Evolutionary conservation across 2,113 vertebrate genomes (phyloP).

Genomic region (Genyomyrus donnyi): DNA sequence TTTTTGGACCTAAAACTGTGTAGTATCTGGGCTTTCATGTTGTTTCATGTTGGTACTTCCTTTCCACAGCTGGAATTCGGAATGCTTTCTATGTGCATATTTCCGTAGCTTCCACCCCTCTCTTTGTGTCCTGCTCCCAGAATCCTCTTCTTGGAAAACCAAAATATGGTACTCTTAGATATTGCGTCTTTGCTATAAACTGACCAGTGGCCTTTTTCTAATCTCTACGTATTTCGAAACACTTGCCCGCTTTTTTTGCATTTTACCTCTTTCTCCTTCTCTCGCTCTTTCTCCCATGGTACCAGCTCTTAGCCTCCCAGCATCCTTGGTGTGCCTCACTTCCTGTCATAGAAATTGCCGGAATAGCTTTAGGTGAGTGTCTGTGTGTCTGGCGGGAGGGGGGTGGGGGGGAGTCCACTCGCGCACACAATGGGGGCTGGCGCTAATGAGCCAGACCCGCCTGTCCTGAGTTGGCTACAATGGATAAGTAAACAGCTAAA

Average conservation of each 20-base stretch:
- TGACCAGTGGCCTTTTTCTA: neutral
- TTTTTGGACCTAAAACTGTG: neutral
- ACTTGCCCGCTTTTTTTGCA: neutral
- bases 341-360: conserved; percentile 57
- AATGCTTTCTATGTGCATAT: neutral
- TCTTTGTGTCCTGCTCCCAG: neutral
- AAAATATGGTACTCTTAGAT: neutral
- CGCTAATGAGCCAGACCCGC: conserved; percentile 12
- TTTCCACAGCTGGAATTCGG: neutral
- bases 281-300: conserved; percentile 36
- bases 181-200: neutral
- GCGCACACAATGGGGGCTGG: conserved; percentile 36
- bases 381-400: neutral
- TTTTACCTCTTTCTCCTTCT: neutral
- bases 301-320: conserved; percentile 34
- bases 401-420: neutral
- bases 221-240: neutral
- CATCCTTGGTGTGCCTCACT: conserved; percentile 50
- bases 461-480: conserved; percentile 16
- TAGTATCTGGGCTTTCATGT: neutral
- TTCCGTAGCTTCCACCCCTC: neutral
- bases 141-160: neutral
- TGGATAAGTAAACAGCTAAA: conserved; percentile 20
- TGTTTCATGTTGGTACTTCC: neutral
- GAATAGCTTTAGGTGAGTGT: conserved; percentile 37